These are phyloP conservation scores for Mohoua ochrocephala DNA, from an alignment of 2,113 vertebrate species.

Conservation along the genomic window DNA sequence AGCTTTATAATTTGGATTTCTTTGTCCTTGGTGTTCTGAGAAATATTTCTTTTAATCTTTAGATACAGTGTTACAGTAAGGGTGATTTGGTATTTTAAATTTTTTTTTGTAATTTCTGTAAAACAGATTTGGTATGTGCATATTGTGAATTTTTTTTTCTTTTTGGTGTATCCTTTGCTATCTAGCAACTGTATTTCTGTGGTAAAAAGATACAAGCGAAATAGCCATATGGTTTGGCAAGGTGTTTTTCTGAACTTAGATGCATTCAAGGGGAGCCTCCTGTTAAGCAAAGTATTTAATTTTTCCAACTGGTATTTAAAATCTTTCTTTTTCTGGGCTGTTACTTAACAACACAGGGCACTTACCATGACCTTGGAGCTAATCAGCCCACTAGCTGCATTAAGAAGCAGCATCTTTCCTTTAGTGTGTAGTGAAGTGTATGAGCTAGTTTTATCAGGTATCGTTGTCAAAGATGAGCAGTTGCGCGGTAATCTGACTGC, in stretches of 20 bases:
- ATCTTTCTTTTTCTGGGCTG: background rate
- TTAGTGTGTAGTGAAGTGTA: background rate
- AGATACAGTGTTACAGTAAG: background rate
- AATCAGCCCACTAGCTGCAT: background rate
- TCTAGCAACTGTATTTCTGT: background rate
- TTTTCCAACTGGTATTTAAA: background rate
- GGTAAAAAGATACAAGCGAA: background rate
- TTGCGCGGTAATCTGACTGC: background rate
- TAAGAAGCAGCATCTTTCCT: background rate
- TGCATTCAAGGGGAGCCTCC: background rate
- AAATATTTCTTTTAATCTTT: background rate
- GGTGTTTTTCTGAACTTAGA: background rate
- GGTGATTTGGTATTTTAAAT: background rate
- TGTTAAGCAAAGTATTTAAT: background rate
- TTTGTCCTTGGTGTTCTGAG: background rate
- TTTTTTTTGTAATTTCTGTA: background rate
- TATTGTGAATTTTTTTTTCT: background rate
- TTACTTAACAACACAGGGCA: background rate
- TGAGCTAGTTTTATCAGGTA: background rate
- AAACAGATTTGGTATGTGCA: background rate
- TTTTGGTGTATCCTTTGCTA: background rate
- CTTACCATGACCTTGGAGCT: background rate
- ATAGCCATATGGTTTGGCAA: background rate
- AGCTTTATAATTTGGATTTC: background rate
- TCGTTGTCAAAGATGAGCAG: background rate